Base-by-base conservation (phyloP, 2,888 invertebrate species). In the Scaptomyza cyrtandrae region DNA sequence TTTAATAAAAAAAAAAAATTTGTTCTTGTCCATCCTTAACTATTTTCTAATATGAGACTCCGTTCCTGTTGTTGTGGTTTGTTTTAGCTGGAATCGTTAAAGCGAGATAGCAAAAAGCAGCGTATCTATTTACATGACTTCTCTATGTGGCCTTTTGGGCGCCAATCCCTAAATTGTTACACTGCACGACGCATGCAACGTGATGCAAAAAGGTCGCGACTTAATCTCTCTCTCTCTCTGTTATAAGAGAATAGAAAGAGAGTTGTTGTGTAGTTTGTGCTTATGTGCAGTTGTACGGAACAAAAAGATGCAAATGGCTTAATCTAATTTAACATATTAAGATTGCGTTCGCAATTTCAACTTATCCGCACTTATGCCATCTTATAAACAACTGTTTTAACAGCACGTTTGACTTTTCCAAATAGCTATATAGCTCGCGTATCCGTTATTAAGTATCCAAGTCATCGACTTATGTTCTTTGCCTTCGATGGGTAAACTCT, bases 71-170 rank as follows among this genome's bases (percentile, higher is more conserved):
- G 62, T n/a, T 55, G 61, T 31, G 60, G 72, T 43, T 67, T 60
- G 72, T 43, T 67, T 71, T 70, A 62, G 74, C 44, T 73, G 74
- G 66, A 66, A 66, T 73, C 57, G 84, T 57, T 68, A 56, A 35
- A 75, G 80, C 58, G 59, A 65, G 74, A 78, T 65, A 71, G 85
- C 85, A 56, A 55, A 55, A n/a, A n/a, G 6, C 33, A 50, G 50
- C 61, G 59, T 83, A 86, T 88, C 77, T 76, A 50, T 73, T 86
- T 83, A 83, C 88, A 83, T 86, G 84, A 86, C 82, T 86, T 63
- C 79, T 86, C 85, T 75, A 86, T 78, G 87, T 81, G 87, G 78
- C 88, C 80, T 86, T 86, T 88, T 83, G 80, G 86, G 83, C 88
- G 83, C 88, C 83, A 77, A 83, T 76, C 80, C 86, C 78, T 83